These are phyloP conservation scores for Anticlea derivata DNA, from an alignment of 2,888 invertebrate species.

Conservation along the genomic window DNA sequence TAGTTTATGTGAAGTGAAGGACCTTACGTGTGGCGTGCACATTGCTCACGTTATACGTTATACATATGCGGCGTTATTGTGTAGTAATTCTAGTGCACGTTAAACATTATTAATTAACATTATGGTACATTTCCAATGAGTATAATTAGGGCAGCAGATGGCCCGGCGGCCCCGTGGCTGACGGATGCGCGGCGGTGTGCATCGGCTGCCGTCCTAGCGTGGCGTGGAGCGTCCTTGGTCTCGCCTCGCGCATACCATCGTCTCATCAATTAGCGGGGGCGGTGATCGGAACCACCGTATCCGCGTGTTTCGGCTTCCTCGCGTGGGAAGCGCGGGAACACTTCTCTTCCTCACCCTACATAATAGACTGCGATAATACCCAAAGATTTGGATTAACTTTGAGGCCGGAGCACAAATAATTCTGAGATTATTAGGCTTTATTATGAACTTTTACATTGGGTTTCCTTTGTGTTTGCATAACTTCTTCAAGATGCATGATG, in stretches of 20 bases:
- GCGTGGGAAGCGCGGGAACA: constrained; percentile 62
- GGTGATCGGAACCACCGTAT: constrained; percentile 75
- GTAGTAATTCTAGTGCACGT: constrained; percentile 16
- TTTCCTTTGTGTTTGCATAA: constrained; percentile 3
- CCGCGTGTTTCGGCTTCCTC: constrained; percentile 60
- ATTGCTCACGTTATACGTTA: constrained; percentile 6
- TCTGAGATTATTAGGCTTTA: constrained; percentile 8
- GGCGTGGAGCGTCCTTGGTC: constrained; percentile 34
- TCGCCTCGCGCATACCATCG: constrained; percentile 38
- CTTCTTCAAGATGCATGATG: constrained; percentile 14
- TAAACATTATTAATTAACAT: constrained; percentile 26
- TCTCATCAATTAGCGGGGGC: constrained; percentile 74
- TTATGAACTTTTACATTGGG: neutral
- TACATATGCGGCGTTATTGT: constrained; percentile 1
- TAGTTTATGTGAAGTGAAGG: constrained; percentile 14
- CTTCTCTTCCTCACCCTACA: constrained; percentile 49
- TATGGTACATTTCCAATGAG: constrained; percentile 18
- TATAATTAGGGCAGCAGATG: constrained; percentile 31
- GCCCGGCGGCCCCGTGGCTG: constrained; percentile 11
- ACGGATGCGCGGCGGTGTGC: constrained; percentile 27
- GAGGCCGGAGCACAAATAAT: constrained; percentile 2
- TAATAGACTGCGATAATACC: constrained; percentile 34
- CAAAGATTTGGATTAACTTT: constrained; percentile 17
- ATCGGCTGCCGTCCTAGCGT: constrained; percentile 19
- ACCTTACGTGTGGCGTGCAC: constrained; percentile 8